phyloP scores from a whole-genome alignment of 92 coral and sea anemone species.

The Epizoanthus rinbou region DNA sequence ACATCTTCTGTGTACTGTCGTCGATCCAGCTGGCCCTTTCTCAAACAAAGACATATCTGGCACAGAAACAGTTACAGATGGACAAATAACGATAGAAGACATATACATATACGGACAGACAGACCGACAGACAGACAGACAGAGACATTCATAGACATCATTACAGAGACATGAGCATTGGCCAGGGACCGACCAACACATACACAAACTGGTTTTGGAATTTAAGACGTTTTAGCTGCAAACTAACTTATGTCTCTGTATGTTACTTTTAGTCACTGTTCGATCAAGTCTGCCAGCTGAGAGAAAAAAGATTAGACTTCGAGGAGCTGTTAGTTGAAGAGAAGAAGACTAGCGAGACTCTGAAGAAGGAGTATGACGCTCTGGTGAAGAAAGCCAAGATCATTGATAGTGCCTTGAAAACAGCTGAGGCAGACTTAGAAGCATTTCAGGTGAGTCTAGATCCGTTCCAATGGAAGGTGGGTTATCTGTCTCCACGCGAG shows the following conservation, averaged over 20 bases:
- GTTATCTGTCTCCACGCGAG: background rate
- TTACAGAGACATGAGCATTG: background rate
- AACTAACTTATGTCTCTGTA: background rate
- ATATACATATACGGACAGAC: background rate
- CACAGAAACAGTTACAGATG: background rate
- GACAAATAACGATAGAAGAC: background rate
- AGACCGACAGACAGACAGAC: background rate
- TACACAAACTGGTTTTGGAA: background rate
- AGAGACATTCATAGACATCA: background rate
- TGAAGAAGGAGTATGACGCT: slow-evolving; percentile 93
- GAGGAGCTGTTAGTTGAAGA: slow-evolving; percentile 93
- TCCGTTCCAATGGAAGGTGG: background rate
- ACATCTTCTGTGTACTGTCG: no score
- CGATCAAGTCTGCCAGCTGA: slow-evolving; percentile 87
- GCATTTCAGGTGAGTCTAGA: slow-evolving; percentile 85
- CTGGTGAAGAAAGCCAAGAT: slow-evolving; percentile 90
- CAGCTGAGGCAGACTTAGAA: slow-evolving; percentile 94
- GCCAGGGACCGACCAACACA: background rate
- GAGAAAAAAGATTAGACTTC: slow-evolving; percentile 87
- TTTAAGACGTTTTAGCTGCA: background rate
- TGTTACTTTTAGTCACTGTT: slow-evolving; percentile 44
- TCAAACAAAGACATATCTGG: no score
- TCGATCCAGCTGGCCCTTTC: no score
- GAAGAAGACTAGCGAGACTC: slow-evolving; percentile 89
- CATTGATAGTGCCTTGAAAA: slow-evolving; percentile 83